These are phyloP conservation scores for Rhadina sibilatrix DNA, from an alignment of 2,113 vertebrate genomes.

Conservation along the genomic window DNA sequence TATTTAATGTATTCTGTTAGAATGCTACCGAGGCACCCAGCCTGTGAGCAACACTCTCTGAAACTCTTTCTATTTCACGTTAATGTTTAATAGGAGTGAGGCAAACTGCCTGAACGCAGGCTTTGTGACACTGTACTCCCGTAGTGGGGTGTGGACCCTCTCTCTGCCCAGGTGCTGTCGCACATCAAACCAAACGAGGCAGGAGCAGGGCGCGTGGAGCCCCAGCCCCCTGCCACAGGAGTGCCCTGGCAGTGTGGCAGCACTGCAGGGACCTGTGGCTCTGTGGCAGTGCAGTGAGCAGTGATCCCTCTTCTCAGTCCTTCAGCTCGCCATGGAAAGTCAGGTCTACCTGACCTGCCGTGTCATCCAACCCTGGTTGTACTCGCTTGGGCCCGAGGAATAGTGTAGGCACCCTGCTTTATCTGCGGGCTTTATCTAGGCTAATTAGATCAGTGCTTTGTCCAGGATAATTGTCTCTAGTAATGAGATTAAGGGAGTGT, in stretches of 20 bases:
- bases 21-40: neutral
- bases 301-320: neutral
- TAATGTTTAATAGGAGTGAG: neutral
- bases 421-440: neutral
- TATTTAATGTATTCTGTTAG: neutral
- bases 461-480: neutral
- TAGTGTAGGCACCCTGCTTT: neutral
- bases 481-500: neutral
- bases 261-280: fast-evolving
- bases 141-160: neutral
- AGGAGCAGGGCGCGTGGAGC: fast-evolving
- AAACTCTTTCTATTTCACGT: neutral
- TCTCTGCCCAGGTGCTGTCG: neutral
- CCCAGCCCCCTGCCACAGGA: fast-evolving
- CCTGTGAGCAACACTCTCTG: neutral
- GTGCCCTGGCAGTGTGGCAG: neutral
- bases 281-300: fast-evolving
- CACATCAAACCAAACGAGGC: fast-evolving
- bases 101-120: neutral
- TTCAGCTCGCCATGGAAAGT: neutral
- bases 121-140: neutral
- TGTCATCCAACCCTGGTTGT: neutral
- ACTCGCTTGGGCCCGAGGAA: neutral
- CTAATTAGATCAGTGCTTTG: neutral
- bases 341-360: neutral